Evolutionary conservation across 2,113 vertebrate species (phyloP), one percentile per base, ranked within the genome.

Genomic region (Seriola rivoliana): DNA sequence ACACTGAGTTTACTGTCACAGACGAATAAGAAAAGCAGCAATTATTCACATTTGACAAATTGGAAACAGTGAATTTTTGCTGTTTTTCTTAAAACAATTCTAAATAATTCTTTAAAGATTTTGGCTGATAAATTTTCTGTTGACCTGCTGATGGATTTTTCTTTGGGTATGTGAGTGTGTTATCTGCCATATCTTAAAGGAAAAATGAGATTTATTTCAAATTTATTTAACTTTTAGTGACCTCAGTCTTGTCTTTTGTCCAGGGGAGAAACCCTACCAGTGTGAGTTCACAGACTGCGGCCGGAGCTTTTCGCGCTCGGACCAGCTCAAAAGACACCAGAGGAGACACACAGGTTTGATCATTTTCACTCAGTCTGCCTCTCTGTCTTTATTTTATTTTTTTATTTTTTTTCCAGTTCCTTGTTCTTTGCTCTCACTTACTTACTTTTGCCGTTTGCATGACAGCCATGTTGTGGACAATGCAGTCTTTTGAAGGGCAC

Each of bases 241-340:
- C 19, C 23, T 46, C 78, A 16, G 17, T 25, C 17, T 23, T 29
- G 3, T 59, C 0, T 57, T 8, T 25, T 44, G 44, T 79, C 46
- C 68, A 97, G 98, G 98, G 85, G 98, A 99, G 93, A 99, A 99
- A 80, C 98, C 98, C 0, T 99, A 99, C 85, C 97, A 98, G 94
- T 99, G 98, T 93, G 98, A 99, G 85, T 99, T 98, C 94, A 96
- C 97, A 84, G 98, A 99, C 95, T 99, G 98, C 72, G 98, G 99
- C 74, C 95, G 97, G 68, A 95, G 97, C 87, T 99, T 99, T 90
- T 99, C 98, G 80, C 96, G 98, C 88, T 99, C 98, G 40, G 98
- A 99, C 94, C 98, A 99, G 92, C 97, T 99, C 36, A 99, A 99
- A 85, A 90, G 98, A 85, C 98, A 99, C 95, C 98, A 99, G 94